Evolutionary conservation across 2,113 vertebrate genomes (phyloP).

Genomic region (Apeltes quadracus): DNA sequence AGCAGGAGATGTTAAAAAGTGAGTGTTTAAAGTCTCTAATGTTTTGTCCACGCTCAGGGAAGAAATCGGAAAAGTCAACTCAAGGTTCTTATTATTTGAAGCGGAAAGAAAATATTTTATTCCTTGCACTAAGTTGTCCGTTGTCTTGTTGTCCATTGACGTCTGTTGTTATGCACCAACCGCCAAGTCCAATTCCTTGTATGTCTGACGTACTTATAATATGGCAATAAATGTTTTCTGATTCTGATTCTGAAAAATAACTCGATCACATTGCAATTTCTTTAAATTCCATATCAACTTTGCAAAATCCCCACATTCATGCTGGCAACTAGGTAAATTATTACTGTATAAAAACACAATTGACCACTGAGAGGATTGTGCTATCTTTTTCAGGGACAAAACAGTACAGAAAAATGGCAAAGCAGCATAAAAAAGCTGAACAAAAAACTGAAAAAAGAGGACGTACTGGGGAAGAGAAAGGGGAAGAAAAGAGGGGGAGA

Average conservation of each 20-base stretch:
- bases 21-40: constrained; percentile 13
- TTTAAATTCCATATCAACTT: background rate
- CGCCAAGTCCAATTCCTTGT: no score
- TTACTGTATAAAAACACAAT: background rate
- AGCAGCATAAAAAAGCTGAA: constrained; percentile 14
- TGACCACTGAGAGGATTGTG: background rate
- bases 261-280: background rate
- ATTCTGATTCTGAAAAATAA: no score
- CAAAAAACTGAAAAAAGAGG: background rate
- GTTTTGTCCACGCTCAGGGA: constrained; percentile 8
- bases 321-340: background rate
- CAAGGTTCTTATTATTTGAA: background rate
- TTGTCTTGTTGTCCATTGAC: no score
- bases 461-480: background rate
- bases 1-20: constrained; percentile 45
- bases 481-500: background rate
- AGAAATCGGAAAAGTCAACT: background rate
- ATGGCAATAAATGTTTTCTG: no score
- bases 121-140: no score
- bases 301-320: background rate
- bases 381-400: background rate
- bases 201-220: no score
- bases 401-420: background rate
- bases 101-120: no score
- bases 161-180: no score